Evolutionary conservation across 2,113 vertebrate species (phyloP), one percentile per base, ranked within the genome.

Genomic region (Chaetura pelagica): DNA sequence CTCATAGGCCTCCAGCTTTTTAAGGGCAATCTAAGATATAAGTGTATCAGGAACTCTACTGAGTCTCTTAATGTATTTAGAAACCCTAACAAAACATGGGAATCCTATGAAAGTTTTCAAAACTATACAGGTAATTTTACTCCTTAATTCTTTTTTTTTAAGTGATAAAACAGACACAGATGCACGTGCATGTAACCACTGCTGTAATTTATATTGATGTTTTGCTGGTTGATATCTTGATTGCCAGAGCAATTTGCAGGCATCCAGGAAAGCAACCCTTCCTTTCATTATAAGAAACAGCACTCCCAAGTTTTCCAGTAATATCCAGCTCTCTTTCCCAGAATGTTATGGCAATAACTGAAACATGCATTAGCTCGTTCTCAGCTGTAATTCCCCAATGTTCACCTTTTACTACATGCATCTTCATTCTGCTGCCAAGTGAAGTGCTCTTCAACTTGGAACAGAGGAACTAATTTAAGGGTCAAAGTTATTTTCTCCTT

Each of bases 1-100:
- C 98, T 99, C 79, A 98, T 99, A 83, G 99, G 99, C 63, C 98
- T 99, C 72, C 99, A 99, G 97, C 99, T 99, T 90, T 99, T 99
- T 97, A 99, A 99, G 98, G 99, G 99, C 17, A 99, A 99, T 94
- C 97, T 99, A 83, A 98, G 98, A 59, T 98, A 99, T 88, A 99
- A 99, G 49, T 99, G 99, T 18, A 87, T 99, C 48, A 98, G 93
- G 93, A 98, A 97, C 87, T 93, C 96, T 6, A 96, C 91, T 2
- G 96, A 94, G 40, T 91, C 94, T 42, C 54, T 93, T 12, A 5
- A 95, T 90, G 62, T 57, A 91, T 76, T 27, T 95, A 80, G 88
- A 97, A 96, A 49, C 93, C 95, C 58, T 27, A 49, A 97, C 55
- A 66, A 92, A 96, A 98, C 97, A 48, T 98, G 98, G 98, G 42